A percentile compares a stretch with the other conserved stretches of the same genome.
These are phyloP conservation scores for Rotaria sp. DNA, from an alignment of 2,888 invertebrate genomes.

Conservation along the genomic window DNA sequence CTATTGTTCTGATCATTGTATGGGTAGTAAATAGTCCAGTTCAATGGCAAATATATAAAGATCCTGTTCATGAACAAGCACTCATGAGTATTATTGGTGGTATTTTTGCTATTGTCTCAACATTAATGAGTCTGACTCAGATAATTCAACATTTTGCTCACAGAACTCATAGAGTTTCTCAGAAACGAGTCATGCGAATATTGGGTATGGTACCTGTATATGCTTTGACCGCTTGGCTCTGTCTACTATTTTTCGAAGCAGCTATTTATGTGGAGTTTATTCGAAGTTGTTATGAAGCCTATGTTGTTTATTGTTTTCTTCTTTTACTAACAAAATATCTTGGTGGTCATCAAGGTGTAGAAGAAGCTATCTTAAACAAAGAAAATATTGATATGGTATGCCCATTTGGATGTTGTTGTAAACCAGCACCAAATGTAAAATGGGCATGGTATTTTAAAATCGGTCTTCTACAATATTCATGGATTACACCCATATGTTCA, in stretches of 20 bases:
- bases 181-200: slow-evolving; percentile 63
- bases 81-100: background rate
- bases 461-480: slow-evolving; percentile 1
- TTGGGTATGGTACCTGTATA: slow-evolving; percentile 97
- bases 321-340: slow-evolving; percentile 25
- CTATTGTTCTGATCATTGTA: background rate
- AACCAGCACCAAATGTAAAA: slow-evolving; percentile 49
- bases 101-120: background rate
- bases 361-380: slow-evolving; percentile 28
- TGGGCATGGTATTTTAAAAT: slow-evolving; percentile 18
- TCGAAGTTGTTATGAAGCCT: slow-evolving; percentile 91
- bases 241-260: slow-evolving; percentile 73
- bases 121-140: background rate
- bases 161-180: background rate
- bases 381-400: slow-evolving; percentile 35
- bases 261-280: slow-evolving; percentile 85
- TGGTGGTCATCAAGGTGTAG: slow-evolving; percentile 21
- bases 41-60: background rate
- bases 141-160: slow-evolving; percentile 7
- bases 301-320: slow-evolving; percentile 86
- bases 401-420: slow-evolving; percentile 72
- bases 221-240: slow-evolving; percentile 85
- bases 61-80: slow-evolving; percentile 16
- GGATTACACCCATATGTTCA: background rate
- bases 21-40: background rate